Evolutionary conservation across 2,888 invertebrate species (phyloP).

Genomic region (Gortyna flavago): DNA sequence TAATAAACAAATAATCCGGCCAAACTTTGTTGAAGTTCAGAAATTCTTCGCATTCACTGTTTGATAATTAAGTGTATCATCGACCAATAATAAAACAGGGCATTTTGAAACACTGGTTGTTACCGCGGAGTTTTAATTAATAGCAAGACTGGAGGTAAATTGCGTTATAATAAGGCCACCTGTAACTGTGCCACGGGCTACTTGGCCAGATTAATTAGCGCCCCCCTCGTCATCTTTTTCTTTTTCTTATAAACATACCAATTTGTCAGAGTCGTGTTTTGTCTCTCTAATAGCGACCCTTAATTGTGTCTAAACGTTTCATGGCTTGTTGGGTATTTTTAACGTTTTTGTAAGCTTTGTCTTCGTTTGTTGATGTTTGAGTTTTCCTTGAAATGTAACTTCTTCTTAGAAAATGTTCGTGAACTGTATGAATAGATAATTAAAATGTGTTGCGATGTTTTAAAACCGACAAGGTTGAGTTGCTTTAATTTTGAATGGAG

Average conservation of each 20-base stretch:
- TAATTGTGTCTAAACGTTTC: constrained; percentile 65
- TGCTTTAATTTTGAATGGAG: background rate
- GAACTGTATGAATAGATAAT: background rate
- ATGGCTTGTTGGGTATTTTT: constrained; percentile 53
- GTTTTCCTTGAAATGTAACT: constrained; percentile 30
- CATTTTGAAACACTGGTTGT: constrained; percentile 26
- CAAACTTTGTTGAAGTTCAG: constrained; percentile 33
- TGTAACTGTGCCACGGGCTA: constrained; percentile 60
- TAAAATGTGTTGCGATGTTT: constrained; percentile 6
- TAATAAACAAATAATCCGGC: constrained; percentile 58
- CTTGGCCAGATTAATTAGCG: constrained; percentile 58
- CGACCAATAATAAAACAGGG: constrained; percentile 12
- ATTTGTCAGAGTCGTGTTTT: constrained; percentile 60
- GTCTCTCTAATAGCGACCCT: constrained; percentile 46
- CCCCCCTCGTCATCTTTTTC: constrained; percentile 34
- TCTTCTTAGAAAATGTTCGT: constrained; percentile 7
- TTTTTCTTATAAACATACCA: constrained; percentile 47
- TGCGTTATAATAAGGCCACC: constrained; percentile 64
- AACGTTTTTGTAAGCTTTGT: constrained; percentile 31
- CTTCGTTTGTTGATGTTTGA: constrained; percentile 29
- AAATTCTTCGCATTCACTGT: constrained; percentile 41
- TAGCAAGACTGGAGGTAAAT: constrained; percentile 54
- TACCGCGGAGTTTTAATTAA: constrained; percentile 61
- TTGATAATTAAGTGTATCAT: constrained; percentile 41
- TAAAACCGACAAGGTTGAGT: background rate